Percentiles rank a stretch among this genome's conserved stretches.
Conservation (phyloP, 2,797 vertebrate genomes). For the Bradypodion ventrale region DNA sequence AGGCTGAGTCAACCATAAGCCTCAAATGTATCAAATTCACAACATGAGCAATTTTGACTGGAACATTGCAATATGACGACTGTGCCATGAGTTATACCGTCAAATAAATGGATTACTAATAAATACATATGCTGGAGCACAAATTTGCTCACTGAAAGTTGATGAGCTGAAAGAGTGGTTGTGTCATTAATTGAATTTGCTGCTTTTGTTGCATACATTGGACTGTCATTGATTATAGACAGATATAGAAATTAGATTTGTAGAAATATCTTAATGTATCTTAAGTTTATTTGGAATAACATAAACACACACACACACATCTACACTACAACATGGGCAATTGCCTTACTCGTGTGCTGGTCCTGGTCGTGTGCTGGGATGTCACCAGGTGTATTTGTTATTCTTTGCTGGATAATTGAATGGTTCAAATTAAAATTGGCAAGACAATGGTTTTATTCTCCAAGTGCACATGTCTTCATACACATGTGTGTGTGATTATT, state of each 20-base stretch:
- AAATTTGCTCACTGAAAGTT: background rate
- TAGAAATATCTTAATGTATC: constrained; percentile 46
- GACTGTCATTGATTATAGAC: constrained; percentile 50
- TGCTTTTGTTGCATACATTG: constrained; percentile 28
- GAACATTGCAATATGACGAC: too few species aligned
- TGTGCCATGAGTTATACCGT: too few species aligned
- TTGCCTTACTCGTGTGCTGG: constrained; percentile 65
- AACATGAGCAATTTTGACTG: too few species aligned
- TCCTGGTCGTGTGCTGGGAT: constrained; percentile 63
- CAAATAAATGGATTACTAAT: too few species aligned
- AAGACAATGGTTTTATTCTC: constrained; percentile 46
- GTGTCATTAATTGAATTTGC: background rate
- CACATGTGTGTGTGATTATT: too few species aligned
- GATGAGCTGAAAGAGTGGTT: constrained; percentile 4
- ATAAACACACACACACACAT: too few species aligned
- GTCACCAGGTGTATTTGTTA: constrained; percentile 62
- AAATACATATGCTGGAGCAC: background rate
- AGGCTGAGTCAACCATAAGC: too few species aligned
- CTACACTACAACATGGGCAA: constrained; percentile 67
- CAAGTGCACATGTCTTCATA: background rate
- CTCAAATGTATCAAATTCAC: too few species aligned
- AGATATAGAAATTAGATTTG: constrained; percentile 43
- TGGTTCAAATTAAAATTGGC: constrained; percentile 46
- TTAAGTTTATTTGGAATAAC: constrained; percentile 44
- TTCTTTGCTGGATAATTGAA: constrained; percentile 41